Percentiles rank a stretch among this genome's conserved stretches.
Evolutionary conservation across 1,140 invertebrate genomes (phyloP).

Genomic region (Macrosteles quadrilineatus): DNA sequence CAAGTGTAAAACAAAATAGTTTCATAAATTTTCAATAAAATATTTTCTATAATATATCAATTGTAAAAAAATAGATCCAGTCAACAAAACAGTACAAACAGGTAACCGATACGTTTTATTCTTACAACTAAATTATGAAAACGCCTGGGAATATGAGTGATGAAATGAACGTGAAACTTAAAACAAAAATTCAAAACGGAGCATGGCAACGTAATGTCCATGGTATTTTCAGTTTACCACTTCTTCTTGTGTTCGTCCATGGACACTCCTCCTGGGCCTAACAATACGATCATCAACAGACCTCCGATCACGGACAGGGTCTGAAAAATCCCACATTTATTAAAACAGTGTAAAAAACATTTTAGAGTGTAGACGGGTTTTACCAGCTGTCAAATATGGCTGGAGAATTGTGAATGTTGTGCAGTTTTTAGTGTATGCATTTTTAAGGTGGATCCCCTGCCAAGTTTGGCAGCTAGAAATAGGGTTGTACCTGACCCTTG

Average conservation of each 20-base stretch:
- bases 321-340: conserved; percentile 64
- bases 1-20: too few relatives aligned
- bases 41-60: too few relatives aligned
- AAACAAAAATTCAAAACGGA: conserved; percentile 6
- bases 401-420: too few relatives aligned
- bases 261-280: conserved; percentile 97
- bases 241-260: conserved; percentile 99
- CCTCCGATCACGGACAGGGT: conserved; percentile 98
- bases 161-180: conserved; percentile 13
- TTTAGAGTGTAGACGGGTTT: too few relatives aligned
- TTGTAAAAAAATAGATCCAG: not conserved
- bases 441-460: too few relatives aligned
- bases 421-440: too few relatives aligned
- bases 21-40: too few relatives aligned
- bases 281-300: conserved; percentile 96
- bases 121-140: conserved; percentile 2
- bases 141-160: not conserved
- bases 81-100: not conserved
- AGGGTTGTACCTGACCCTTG: too few relatives aligned
- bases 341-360: too few relatives aligned
- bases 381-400: too few relatives aligned
- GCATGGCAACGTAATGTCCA: conserved; percentile 14
- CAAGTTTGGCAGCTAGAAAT: too few relatives aligned
- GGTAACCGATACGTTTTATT: not conserved
- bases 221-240: conserved; percentile 63